Evolutionary conservation across 2,888 invertebrate genomes (phyloP), one percentile per base, ranked within the genome.

Genomic region (Clistopyga incitator): DNA sequence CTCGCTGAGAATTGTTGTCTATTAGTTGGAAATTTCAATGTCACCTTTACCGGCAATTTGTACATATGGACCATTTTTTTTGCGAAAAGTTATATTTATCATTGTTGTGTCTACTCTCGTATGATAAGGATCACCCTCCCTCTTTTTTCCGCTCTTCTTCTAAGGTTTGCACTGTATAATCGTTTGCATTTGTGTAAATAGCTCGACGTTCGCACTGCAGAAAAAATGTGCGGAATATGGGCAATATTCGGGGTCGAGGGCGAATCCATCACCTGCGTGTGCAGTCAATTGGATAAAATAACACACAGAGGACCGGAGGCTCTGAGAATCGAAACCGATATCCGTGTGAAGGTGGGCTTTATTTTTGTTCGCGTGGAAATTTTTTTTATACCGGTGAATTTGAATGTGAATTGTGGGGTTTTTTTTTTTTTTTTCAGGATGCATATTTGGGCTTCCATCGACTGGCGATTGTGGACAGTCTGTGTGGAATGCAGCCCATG

Each of bases 401-500:
- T 3, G 11, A 34, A 52, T 52, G n/a, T 34, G 29, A 3, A 1
- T 52, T 3, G 23, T 18, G 8, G 20, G 13, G 42, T 71, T 56
- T 56, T 68, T 78, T 71, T 79, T 20, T 64, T 79, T 20, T 52
- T 38, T 93, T 93, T 82, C 93, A 96, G 93, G 95, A 95, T 88
- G 94, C 94, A 20, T 95, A 95, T 86, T 93, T 96, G 70, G 96
- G 96, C 25, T 97, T 97, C 90, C 96, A 96, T 88, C 94, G 97
- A 85, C 93, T 97, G 59, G 93, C 96, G 18, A 97, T 97, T 88
- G 95, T 97, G 6, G 96, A 96, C 89, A 94, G 95, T 56, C 93
- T 95, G 0, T 95, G 96, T 92, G 97, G 97, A 67, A 97, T 97
- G 96, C 97, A 97, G 90, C 97, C 97, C 0, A 96, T 97, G 96